Conservation (phyloP, 2,797 vertebrate species). For the Psittacula derbiana region DNA sequence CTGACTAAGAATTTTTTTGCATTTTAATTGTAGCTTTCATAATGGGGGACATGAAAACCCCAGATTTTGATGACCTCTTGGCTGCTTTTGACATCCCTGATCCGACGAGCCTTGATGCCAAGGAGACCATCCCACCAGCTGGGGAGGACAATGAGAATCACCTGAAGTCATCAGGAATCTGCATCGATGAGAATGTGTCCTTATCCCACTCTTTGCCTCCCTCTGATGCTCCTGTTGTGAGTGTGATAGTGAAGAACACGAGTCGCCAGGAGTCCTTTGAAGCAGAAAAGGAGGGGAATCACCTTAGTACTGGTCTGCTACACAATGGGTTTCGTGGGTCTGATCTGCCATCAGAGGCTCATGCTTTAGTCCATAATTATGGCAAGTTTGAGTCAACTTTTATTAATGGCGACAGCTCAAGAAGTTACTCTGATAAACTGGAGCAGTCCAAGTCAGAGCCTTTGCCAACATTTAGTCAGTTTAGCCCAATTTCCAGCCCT, state of each 20-base stretch:
- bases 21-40: constrained; percentile 77
- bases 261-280: constrained; percentile 90
- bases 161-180: constrained; percentile 85
- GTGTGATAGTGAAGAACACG: constrained; percentile 97
- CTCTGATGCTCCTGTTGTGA: constrained; percentile 87
- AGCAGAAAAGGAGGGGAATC: constrained; percentile 82
- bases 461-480: constrained; percentile 84
- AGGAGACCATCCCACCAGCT: constrained; percentile 88
- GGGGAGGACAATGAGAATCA: constrained; percentile 88
- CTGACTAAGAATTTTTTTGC: constrained; percentile 41
- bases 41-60: constrained; percentile 99
- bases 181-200: constrained; percentile 83
- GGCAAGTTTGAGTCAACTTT: constrained; percentile 84
- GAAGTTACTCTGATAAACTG: constrained; percentile 79
- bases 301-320: constrained; percentile 76
- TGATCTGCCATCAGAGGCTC: constrained; percentile 75
- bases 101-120: constrained; percentile 92
- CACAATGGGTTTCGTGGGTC: constrained; percentile 88
- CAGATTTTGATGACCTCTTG: constrained; percentile 97
- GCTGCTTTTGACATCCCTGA: constrained; percentile 99
- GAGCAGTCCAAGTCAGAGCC: constrained; percentile 81
- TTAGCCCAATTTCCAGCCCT: constrained; percentile 92
- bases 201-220: constrained; percentile 77
- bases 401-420: constrained; percentile 86
- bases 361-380: constrained; percentile 74